A percentile compares a stretch with the other conserved stretches of the same genome.
These are phyloP conservation scores for Globodera ellingtonae DNA, from an alignment of 1,140 invertebrate species.

Conservation along the genomic window DNA sequence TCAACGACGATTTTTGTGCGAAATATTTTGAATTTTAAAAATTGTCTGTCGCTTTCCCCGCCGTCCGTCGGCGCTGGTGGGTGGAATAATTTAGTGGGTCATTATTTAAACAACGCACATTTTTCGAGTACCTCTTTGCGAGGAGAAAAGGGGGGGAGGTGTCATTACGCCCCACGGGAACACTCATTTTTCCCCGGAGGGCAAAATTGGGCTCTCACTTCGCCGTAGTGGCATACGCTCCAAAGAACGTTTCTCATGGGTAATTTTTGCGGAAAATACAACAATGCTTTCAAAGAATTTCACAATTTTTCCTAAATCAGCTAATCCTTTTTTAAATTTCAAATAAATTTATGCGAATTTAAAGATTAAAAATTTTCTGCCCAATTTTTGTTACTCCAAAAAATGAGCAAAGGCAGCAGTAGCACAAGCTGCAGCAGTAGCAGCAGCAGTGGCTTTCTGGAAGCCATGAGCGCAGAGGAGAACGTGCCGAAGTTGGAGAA, in stretches of 20 bases:
- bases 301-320: too few species aligned
- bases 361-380: background rate
- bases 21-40: background rate
- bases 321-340: background rate
- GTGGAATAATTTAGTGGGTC: background rate
- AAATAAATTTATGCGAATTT: background rate
- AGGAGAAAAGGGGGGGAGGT: background rate
- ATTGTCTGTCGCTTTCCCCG: too few species aligned
- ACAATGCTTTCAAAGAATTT: too few species aligned
- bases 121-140: background rate
- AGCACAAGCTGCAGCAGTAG: conserved; percentile 14
- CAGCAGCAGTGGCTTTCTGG: conserved; percentile 35
- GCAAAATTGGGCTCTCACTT: too few species aligned
- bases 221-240: too few species aligned
- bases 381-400: background rate
- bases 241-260: too few species aligned
- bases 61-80: background rate
- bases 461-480: conserved; percentile 17
- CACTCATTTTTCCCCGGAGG: too few species aligned
- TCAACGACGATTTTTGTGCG: background rate
- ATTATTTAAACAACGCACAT: background rate
- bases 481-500: background rate
- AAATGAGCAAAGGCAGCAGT: conserved; percentile 8
- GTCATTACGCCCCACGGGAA: too few species aligned
- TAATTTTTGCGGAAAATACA: too few species aligned